Conservation (phyloP, 2,113 vertebrate species). For the Menidia beryllina region DNA sequence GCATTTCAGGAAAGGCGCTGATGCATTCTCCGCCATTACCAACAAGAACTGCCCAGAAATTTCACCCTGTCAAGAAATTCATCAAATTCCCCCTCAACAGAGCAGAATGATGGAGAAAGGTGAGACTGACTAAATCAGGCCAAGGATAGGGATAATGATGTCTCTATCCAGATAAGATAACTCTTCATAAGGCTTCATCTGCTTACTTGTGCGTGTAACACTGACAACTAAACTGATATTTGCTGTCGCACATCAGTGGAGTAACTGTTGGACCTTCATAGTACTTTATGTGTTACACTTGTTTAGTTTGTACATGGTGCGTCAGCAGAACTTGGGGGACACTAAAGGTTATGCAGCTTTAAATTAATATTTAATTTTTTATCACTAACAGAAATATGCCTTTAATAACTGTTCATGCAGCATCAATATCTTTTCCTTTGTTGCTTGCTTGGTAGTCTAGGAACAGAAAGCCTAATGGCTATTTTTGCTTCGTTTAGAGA, state of each 20-base stretch:
- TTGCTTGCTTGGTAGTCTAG: neutral
- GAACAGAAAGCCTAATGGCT: neutral
- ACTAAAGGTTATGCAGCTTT: conserved; percentile 59
- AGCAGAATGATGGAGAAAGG: conserved; percentile 41
- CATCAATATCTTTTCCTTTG: neutral
- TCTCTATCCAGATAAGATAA: conserved; percentile 85
- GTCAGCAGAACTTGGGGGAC: conserved; percentile 70
- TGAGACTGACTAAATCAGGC: conserved; percentile 70
- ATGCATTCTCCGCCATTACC: conserved; percentile 49
- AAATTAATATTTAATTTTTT: no score
- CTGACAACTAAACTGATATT: conserved; percentile 91
- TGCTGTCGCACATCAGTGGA: conserved; percentile 86
- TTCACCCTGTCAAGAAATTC: conserved; percentile 59
- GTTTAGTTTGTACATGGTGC: conserved; percentile 80
- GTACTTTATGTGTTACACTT: conserved; percentile 81
- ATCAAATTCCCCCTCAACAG: conserved; percentile 18
- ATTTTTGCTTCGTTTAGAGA: neutral
- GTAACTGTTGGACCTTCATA: conserved; percentile 84
- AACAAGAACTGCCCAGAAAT: conserved; percentile 32
- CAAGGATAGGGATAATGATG: conserved; percentile 85
- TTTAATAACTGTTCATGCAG: no score
- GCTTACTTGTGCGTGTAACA: conserved; percentile 85
- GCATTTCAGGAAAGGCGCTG: conserved; percentile 21
- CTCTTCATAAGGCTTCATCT: conserved; percentile 83
- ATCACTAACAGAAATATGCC: no score